phyloP scores from a whole-genome alignment of 2,113 vertebrate species.

The Tor tambroides region DNA sequence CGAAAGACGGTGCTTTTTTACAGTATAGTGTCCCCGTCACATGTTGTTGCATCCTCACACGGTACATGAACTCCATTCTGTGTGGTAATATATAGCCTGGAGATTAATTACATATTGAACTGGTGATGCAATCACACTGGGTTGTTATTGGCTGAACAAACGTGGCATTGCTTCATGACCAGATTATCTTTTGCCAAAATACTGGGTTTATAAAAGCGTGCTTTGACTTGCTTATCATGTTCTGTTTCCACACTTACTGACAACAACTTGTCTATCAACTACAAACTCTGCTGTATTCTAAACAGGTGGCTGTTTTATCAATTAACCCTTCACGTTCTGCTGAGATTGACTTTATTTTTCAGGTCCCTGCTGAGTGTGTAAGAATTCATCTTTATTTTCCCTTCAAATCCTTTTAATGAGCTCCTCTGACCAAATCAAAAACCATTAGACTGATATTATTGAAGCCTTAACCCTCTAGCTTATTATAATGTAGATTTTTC shows the following conservation, averaged over 20 bases:
- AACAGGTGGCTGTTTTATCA: neutral
- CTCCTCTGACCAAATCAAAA: neutral
- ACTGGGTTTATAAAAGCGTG: neutral
- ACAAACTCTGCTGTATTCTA: neutral
- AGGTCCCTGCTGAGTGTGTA: neutral
- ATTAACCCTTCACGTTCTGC: neutral
- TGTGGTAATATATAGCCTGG: slow-evolving; percentile 11
- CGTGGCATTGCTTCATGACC: neutral
- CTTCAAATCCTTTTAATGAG: neutral
- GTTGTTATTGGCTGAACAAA: slow-evolving; percentile 25
- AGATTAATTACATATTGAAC: slow-evolving; percentile 37
- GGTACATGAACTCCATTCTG: neutral
- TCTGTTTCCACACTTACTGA: neutral
- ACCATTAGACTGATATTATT: neutral
- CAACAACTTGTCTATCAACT: neutral
- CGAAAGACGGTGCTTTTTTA: too few relatives aligned
- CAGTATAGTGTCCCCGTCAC: too few relatives aligned
- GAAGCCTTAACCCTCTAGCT: neutral
- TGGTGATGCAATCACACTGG: slow-evolving; percentile 14
- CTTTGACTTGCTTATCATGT: neutral
- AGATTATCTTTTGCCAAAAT: neutral
- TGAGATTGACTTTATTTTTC: neutral
- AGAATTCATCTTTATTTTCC: neutral
- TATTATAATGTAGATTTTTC: neutral
- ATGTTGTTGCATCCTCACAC: slow-evolving; percentile 6